Percentiles rank a stretch among this genome's conserved stretches.
phyloP scores from a whole-genome alignment of 2,113 vertebrate genomes.

The Fulica atra region DNA sequence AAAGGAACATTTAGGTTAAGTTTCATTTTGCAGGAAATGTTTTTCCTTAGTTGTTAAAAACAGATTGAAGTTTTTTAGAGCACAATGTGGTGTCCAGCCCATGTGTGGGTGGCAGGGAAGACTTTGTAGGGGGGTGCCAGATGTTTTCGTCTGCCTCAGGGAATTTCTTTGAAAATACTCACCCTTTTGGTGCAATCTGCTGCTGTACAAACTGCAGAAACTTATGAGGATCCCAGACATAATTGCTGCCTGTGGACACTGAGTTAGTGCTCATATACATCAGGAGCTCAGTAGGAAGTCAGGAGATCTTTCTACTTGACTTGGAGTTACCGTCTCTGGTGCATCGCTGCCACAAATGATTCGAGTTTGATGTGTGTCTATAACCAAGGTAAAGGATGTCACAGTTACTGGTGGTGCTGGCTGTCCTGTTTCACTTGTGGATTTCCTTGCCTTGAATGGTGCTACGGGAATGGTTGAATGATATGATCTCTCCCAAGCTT shows the following conservation, averaged over 20 bases:
- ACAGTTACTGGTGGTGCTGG: neutral
- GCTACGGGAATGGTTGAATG: neutral
- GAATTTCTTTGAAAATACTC: neutral
- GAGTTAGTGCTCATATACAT: neutral
- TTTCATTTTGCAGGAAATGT: neutral
- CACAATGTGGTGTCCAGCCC: slow-evolving; percentile 18
- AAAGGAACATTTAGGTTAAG: neutral
- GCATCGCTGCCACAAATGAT: fast-evolving
- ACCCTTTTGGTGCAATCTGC: neutral
- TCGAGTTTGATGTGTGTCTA: neutral
- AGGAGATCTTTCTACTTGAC: neutral
- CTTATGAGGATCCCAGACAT: neutral
- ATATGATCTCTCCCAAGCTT: neutral
- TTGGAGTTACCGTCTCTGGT: neutral
- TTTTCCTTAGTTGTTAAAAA: slow-evolving; percentile 35
- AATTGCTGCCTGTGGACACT: neutral
- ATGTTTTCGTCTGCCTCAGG: neutral
- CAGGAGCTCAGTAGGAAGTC: neutral
- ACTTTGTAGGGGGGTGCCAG: neutral
- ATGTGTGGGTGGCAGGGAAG: slow-evolving; percentile 19
- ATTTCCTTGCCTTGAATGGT: neutral
- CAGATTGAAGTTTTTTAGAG: slow-evolving; percentile 24
- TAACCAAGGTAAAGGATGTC: neutral
- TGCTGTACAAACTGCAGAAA: neutral
- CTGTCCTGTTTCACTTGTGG: neutral